Evolutionary conservation across 2,113 vertebrate species (phyloP).

Genomic region (Sakesphorus luctuosus): DNA sequence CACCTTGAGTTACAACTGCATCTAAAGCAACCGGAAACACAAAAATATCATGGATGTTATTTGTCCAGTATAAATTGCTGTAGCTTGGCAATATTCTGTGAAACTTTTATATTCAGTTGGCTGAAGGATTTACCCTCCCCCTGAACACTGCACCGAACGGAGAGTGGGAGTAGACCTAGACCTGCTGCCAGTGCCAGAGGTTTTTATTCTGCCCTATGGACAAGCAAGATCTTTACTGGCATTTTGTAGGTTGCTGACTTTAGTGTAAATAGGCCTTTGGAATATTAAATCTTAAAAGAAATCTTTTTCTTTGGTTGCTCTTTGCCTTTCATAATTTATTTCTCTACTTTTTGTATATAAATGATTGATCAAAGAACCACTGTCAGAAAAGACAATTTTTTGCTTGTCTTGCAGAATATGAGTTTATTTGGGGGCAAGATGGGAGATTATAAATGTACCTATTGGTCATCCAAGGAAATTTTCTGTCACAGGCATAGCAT

Average conservation of each 20-base stretch:
- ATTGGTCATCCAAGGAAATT: background rate
- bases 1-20: background rate
- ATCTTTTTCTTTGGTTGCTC: background rate
- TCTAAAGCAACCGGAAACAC: background rate
- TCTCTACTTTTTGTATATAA: background rate
- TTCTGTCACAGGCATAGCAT: rapidly evolving
- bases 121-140: background rate
- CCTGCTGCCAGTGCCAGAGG: background rate
- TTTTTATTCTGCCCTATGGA: background rate
- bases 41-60: background rate
- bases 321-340: background rate
- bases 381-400: background rate
- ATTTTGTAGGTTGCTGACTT: background rate
- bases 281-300: background rate
- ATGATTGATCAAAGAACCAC: background rate
- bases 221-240: background rate
- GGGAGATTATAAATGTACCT: background rate
- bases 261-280: background rate
- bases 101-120: background rate
- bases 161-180: background rate
- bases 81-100: background rate
- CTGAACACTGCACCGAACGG: background rate
- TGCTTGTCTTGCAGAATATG: background rate
- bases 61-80: background rate
- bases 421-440: background rate